Evolutionary conservation across 35 echinoderm and acorn worm genomes (phyloP).

Genomic region (Holothuria glaberrima): DNA sequence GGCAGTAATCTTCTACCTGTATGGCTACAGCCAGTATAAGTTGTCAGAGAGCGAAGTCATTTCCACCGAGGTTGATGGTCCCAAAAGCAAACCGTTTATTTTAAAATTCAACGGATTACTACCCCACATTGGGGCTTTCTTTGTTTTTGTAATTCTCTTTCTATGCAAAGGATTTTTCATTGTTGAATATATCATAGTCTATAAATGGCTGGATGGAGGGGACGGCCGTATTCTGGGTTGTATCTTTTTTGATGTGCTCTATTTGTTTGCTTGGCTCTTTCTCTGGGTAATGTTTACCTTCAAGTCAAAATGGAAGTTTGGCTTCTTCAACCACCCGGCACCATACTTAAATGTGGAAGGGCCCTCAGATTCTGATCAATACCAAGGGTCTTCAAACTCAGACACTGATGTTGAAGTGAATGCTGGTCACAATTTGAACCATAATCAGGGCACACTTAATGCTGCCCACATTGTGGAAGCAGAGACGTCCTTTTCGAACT

Average conservation of each 20-base stretch:
- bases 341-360: conserved; percentile 33
- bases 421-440: neutral
- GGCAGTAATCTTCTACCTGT: conserved; percentile 80
- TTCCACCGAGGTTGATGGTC: neutral
- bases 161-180: conserved; percentile 79
- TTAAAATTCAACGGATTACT: conserved; percentile 86
- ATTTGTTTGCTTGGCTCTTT: conserved; percentile 73
- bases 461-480: neutral
- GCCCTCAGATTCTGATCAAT: conserved; percentile 26
- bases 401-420: conserved; percentile 18
- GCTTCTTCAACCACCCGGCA: conserved; percentile 43
- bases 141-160: conserved; percentile 82
- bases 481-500: neutral
- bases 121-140: conserved; percentile 80
- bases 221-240: conserved; percentile 75
- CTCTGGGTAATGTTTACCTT: conserved; percentile 83
- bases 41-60: conserved; percentile 60
- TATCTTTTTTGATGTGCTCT: conserved; percentile 82
- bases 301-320: conserved; percentile 86
- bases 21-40: conserved; percentile 81
- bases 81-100: conserved; percentile 31
- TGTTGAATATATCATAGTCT: conserved; percentile 81
- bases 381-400: conserved; percentile 33
- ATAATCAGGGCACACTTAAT: neutral
- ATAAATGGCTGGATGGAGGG: conserved; percentile 52